phyloP scores from a whole-genome alignment of 2,888 invertebrate species.

The Eupithecia pulchellata region DNA sequence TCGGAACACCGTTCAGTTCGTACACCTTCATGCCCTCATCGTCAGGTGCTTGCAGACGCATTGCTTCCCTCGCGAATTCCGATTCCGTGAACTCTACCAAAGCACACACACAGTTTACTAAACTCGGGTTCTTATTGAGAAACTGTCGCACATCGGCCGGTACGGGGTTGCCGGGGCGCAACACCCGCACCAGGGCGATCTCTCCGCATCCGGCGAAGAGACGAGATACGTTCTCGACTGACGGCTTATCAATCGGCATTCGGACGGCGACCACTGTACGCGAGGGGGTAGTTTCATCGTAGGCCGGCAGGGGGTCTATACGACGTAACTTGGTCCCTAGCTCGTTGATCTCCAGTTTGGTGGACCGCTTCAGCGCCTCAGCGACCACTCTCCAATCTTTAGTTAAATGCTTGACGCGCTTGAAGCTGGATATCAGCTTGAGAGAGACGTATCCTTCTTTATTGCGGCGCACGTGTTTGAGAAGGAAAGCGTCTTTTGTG shows the following conservation, averaged over 20 bases:
- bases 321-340: constrained; percentile 95
- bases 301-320: constrained; percentile 92
- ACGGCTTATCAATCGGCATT: constrained; percentile 93
- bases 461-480: constrained; percentile 97
- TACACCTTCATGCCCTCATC: constrained; percentile 89
- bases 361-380: constrained; percentile 91
- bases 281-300: constrained; percentile 96
- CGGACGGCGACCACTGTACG: constrained; percentile 95
- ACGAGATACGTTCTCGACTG: constrained; percentile 96
- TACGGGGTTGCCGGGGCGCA: constrained; percentile 95
- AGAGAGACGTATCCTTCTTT: constrained; percentile 98
- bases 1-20: constrained; percentile 89
- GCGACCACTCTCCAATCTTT: constrained; percentile 98
- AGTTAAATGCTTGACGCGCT: constrained; percentile 96
- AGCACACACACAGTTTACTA: constrained; percentile 94
- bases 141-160: constrained; percentile 96
- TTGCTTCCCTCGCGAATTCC: constrained; percentile 93
- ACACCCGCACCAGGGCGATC: constrained; percentile 94
- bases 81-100: constrained; percentile 96
- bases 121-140: constrained; percentile 94
- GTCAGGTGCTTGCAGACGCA: constrained; percentile 86
- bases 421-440: constrained; percentile 97
- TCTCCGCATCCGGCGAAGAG: constrained; percentile 95
- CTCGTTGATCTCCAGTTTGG: constrained; percentile 94
- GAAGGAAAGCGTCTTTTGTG: constrained; percentile 96